Conservation (phyloP, 2,797 vertebrate genomes). For the Gallirallus australis region DNA sequence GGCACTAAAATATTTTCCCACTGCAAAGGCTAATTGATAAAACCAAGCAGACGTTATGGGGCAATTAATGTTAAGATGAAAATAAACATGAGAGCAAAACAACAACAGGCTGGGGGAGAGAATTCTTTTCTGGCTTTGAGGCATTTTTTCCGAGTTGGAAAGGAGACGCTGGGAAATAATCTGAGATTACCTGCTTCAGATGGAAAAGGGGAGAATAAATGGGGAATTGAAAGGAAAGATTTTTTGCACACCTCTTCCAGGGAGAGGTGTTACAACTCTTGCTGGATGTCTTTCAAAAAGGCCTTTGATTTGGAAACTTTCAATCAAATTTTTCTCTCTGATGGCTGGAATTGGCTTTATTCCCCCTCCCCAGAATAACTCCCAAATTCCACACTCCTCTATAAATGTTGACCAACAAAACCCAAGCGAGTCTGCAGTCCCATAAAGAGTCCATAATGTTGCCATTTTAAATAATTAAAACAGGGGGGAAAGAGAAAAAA, state of each 20-base stretch:
- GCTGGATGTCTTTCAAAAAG: not conserved
- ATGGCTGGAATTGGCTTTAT: not conserved
- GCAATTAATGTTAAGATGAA: conserved; percentile 75
- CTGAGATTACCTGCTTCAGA: conserved; percentile 27
- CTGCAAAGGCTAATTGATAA: conserved; percentile 81
- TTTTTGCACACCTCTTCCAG: conserved; percentile 24
- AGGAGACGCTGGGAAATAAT: conserved; percentile 48
- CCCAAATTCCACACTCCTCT: not conserved
- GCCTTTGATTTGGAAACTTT: not conserved
- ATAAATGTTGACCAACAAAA: not conserved
- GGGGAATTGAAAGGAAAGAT: not conserved
- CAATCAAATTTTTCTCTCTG: not conserved
- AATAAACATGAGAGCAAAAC: conserved; percentile 64
- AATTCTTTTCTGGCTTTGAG: not conserved
- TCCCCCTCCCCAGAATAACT: not conserved
- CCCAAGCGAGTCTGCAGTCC: not conserved
- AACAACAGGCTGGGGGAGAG: conserved; percentile 57
- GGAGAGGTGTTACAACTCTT: not conserved
- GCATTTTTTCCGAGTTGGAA: conserved; percentile 6
- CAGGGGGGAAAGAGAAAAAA: not conserved
- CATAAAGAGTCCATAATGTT: not conserved
- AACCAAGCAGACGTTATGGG: conserved; percentile 64
- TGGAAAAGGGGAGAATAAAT: conserved; percentile 4
- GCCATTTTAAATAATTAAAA: not conserved
- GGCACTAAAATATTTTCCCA: conserved; percentile 76